These are phyloP conservation scores for Pithys albifrons DNA, from an alignment of 2,113 vertebrate species.

Conservation along the genomic window DNA sequence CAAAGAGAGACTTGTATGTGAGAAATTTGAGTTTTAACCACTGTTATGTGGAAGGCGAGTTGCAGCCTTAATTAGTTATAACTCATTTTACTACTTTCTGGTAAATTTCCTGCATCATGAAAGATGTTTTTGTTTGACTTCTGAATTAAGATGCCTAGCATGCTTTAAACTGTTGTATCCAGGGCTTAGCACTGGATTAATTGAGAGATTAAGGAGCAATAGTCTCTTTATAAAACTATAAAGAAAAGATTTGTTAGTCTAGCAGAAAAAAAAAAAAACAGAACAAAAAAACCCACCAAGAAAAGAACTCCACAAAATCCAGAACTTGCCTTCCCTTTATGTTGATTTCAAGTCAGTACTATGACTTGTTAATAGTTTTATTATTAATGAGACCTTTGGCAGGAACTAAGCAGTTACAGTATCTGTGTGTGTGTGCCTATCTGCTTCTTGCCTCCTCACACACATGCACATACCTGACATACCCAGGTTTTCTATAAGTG, in stretches of 20 bases:
- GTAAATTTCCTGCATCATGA: slow-evolving; percentile 9
- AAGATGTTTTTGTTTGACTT: slow-evolving; percentile 43
- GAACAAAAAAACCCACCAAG: background rate
- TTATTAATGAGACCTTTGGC: background rate
- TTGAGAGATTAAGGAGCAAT: slow-evolving; percentile 28
- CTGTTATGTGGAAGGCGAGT: background rate
- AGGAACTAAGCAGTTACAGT: background rate
- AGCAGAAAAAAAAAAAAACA: background rate
- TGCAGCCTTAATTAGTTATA: background rate
- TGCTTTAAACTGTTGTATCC: slow-evolving; percentile 20
- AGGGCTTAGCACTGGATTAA: slow-evolving; percentile 32
- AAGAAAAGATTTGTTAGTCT: background rate
- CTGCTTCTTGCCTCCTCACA: background rate
- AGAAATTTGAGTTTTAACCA: background rate
- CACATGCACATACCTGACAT: background rate
- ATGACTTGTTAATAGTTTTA: background rate
- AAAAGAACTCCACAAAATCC: background rate
- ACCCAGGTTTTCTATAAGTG: background rate
- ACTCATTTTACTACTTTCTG: slow-evolving; percentile 18
- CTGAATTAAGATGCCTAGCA: slow-evolving; percentile 50
- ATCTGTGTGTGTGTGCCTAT: background rate
- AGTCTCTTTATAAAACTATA: background rate
- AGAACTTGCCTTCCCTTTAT: background rate
- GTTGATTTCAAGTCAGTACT: background rate
- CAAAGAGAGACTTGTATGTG: background rate